A percentile compares a stretch with the other conserved stretches of the same genome.
Conservation (phyloP, 2,113 vertebrate genomes). For the Boleophthalmus pectinirostris region DNA sequence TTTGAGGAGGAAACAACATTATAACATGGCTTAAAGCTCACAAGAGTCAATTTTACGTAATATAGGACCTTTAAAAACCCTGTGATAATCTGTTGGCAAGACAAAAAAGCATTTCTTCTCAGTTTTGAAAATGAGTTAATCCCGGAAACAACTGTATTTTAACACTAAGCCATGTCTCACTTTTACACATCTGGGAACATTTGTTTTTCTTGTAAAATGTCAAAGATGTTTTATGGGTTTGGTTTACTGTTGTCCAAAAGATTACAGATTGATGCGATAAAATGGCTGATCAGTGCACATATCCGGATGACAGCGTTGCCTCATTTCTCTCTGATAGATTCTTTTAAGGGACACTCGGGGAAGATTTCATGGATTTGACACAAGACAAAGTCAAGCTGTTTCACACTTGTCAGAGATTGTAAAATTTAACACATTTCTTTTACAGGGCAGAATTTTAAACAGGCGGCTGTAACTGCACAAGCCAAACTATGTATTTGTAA, state of each 20-base stretch:
- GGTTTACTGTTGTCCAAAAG: not conserved
- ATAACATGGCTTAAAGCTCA: no score
- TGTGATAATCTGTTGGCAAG: constrained; percentile 28
- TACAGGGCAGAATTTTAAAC: not conserved
- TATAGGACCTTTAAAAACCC: no score
- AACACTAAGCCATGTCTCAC: not conserved
- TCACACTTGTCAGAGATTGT: not conserved
- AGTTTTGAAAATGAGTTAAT: constrained; percentile 41
- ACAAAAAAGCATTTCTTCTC: constrained; percentile 18
- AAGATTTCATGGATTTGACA: constrained; percentile 7
- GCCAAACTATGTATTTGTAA: constrained; percentile 1
- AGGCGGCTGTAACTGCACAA: not conserved
- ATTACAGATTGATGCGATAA: not conserved
- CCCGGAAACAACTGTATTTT: constrained; percentile 21
- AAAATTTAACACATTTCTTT: not conserved
- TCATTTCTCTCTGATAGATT: not conserved
- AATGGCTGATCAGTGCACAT: not conserved
- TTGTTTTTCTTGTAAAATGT: constrained; percentile 1
- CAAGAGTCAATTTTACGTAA: no score
- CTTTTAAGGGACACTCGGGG: not conserved
- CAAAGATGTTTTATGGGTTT: not conserved
- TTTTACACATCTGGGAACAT: constrained; percentile 15
- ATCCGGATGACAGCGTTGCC: not conserved
- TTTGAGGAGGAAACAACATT: no score
- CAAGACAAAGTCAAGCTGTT: constrained; percentile 12